These are phyloP conservation scores for Eufriesea mexicana DNA, from an alignment of 1,140 invertebrate species.

Conservation along the genomic window DNA sequence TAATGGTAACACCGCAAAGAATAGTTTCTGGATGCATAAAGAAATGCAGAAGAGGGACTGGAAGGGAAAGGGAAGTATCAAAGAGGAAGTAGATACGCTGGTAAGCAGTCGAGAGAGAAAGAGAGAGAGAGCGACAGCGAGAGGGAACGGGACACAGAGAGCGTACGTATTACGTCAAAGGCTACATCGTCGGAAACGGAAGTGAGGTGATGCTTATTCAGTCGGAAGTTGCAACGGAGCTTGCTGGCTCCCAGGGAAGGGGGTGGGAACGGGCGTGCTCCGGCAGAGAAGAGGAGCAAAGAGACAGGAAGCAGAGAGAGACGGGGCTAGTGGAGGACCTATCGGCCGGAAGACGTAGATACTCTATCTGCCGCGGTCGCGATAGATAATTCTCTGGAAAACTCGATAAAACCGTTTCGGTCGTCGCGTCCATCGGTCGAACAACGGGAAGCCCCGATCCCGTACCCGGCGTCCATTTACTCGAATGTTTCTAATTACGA, in stretches of 20 bases:
- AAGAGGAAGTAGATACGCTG: constrained; percentile 40
- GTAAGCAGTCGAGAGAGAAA: neutral
- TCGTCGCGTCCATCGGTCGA: constrained; percentile 27
- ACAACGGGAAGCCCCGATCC: neutral
- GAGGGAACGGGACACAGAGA: constrained; percentile 11
- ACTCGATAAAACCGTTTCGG: constrained; percentile 58
- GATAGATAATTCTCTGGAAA: constrained; percentile 68
- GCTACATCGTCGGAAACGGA: constrained; percentile 76
- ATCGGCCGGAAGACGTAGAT: constrained; percentile 74
- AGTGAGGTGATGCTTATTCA: constrained; percentile 78
- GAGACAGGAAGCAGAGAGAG: constrained; percentile 38
- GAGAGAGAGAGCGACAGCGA: constrained; percentile 3
- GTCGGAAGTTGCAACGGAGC: constrained; percentile 77
- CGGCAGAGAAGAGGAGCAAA: constrained; percentile 36
- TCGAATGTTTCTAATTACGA: constrained; percentile 43
- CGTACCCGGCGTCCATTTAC: constrained; percentile 18
- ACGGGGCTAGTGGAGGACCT: constrained; percentile 49
- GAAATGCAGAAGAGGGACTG: constrained; percentile 35
- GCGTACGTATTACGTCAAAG: constrained; percentile 78
- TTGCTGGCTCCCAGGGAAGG: constrained; percentile 71
- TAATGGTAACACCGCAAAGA: constrained; percentile 8
- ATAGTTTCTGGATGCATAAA: neutral
- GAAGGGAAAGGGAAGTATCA: constrained; percentile 37
- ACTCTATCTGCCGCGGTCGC: constrained; percentile 63
- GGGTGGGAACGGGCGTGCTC: constrained; percentile 32